Evolutionary conservation across 2,113 vertebrate genomes (phyloP), one percentile per base, ranked within the genome.

Genomic region (Chlamydotis undulata): DNA sequence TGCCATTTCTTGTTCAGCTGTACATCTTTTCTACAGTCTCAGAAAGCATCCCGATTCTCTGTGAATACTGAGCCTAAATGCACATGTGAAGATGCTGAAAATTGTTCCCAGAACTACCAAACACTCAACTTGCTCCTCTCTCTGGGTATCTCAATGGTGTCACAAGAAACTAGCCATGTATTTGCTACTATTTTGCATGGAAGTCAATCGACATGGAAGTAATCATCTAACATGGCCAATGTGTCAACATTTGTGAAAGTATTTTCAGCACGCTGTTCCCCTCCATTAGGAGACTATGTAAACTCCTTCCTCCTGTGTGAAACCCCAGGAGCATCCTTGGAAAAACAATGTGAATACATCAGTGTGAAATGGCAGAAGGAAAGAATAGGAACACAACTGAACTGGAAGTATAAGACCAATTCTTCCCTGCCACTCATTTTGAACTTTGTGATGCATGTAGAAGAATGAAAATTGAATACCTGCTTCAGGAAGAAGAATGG

Each of bases 1-100:
- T 94, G 86, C 74, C 84, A 74, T 16, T 47, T 76, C 87, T 69
- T 74, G 61, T 95, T 96, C 67, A 67, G 41, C 59, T 86, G 81
- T 29, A 93, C 70, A 74, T 65, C 55, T 67, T 61, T 15, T 65
- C 67, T 59, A 31, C 21, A 52, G 77, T 50, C 67, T 94, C 68
- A 75, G 88, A 77, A 43, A 45, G 65, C 64, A 83, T n/a, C 60
- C 47, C 41, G 26, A 15, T 75, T 77, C 79, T 70, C 49, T 64
- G 19, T 0, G 5, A 90, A 56, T 60, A 28, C 33, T 53, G 52
- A 81, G 49, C 29, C 56, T 41, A 81, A 90, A 37, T 10, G 60
- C 14, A 69, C 39, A 22, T 28, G 39, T 39, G 88, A 86, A 87
- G 80, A 87, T 50, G 73, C 33, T 68, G 37, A 89, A 83, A 92